These are phyloP conservation scores for Salvelinus alpinus DNA, from an alignment of 2,113 vertebrate species.

Conservation along the genomic window DNA sequence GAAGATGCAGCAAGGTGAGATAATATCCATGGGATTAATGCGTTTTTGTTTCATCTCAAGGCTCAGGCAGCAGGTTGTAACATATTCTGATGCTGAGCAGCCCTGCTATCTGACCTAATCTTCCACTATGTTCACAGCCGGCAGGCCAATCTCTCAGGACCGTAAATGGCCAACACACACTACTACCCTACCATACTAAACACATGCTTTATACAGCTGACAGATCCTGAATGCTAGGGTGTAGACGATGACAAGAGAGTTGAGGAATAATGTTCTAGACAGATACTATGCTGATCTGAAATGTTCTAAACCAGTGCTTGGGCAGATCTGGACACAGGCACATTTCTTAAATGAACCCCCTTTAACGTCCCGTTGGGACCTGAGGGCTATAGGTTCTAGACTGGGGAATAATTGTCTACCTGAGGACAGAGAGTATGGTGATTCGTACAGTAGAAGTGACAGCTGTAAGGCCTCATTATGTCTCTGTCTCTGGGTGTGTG, in stretches of 20 bases:
- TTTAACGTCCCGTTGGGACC: too few relatives aligned
- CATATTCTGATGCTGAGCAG: not conserved
- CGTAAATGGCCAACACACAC: not conserved
- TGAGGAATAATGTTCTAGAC: too few relatives aligned
- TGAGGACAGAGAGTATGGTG: too few relatives aligned
- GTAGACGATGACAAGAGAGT: too few relatives aligned
- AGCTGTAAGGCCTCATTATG: not conserved
- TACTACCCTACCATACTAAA: not conserved
- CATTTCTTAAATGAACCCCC: too few relatives aligned
- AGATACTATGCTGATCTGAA: too few relatives aligned
- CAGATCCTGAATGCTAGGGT: not conserved
- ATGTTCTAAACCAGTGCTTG: too few relatives aligned
- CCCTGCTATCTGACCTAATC: constrained; percentile 9
- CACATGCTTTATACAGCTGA: not conserved
- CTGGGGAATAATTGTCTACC: too few relatives aligned
- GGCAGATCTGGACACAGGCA: too few relatives aligned
- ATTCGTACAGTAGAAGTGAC: too few relatives aligned
- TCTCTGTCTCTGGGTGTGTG: not conserved
- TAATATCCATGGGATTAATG: constrained; percentile 6
- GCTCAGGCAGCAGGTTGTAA: not conserved
- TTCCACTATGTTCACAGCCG: constrained; percentile 8
- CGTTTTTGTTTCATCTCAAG: not conserved
- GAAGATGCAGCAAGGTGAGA: constrained; percentile 22
- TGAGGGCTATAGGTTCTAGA: too few relatives aligned
- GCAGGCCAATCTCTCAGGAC: not conserved